A percentile compares a stretch with the other conserved stretches of the same genome.
Evolutionary conservation across 2,797 vertebrate genomes (phyloP).

Genomic region (Coregonus ussuriensis): DNA sequence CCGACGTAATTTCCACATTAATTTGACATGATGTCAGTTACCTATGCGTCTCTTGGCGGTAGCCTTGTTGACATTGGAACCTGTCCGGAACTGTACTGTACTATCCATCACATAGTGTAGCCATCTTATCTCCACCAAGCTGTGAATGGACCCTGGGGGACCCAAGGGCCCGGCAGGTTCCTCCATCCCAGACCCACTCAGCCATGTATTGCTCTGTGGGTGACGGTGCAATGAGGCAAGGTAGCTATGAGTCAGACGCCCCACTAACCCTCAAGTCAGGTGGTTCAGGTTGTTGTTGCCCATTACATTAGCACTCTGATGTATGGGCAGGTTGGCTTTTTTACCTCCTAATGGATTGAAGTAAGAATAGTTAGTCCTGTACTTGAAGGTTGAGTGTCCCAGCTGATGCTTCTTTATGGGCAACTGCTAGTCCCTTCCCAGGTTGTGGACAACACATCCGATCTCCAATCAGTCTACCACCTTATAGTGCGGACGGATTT

Average conservation of each 20-base stretch:
- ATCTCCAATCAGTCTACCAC: neutral
- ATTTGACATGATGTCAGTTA: neutral
- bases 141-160: neutral
- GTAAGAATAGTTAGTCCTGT: neutral
- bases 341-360: neutral
- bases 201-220: neutral
- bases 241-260: neutral
- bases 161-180: neutral
- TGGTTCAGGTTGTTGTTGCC: neutral
- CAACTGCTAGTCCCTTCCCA: neutral
- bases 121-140: constrained; percentile 1
- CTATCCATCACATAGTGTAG: constrained; percentile 8
- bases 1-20: neutral
- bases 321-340: neutral
- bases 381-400: neutral
- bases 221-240: neutral
- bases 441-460: neutral
- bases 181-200: neutral
- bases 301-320: neutral
- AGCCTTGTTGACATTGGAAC: constrained; percentile 4
- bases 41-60: neutral
- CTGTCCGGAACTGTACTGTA: neutral
- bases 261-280: neutral
- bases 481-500: neutral
- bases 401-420: neutral